These are phyloP conservation scores for Drosophila subpulchrella DNA, from an alignment of 1,140 invertebrate species.

Conservation along the genomic window DNA sequence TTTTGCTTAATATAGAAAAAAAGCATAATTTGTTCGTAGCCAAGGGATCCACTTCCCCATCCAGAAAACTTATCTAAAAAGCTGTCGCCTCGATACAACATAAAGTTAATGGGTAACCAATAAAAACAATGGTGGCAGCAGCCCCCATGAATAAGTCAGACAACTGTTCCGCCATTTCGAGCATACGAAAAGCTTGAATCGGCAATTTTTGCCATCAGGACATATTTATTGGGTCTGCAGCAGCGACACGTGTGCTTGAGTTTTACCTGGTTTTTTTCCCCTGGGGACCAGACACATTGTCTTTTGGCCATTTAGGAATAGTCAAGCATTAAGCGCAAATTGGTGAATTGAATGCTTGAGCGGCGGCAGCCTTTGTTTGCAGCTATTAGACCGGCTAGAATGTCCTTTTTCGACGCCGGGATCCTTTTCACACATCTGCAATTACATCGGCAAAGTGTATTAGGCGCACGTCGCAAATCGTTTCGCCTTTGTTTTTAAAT, in stretches of 20 bases:
- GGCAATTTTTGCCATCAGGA: slow-evolving; percentile 49
- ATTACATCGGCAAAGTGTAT: slow-evolving; percentile 53
- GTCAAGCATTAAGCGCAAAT: slow-evolving; percentile 53
- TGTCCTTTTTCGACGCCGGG: slow-evolving; percentile 16
- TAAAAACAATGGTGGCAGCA: slow-evolving; percentile 45
- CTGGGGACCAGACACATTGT: slow-evolving; percentile 13
- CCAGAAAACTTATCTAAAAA: slow-evolving; percentile 5
- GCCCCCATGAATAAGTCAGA: slow-evolving; percentile 52
- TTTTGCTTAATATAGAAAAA: not conserved
- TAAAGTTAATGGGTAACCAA: slow-evolving; percentile 42
- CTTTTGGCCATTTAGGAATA: slow-evolving; percentile 35
- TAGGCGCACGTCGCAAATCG: slow-evolving; percentile 44
- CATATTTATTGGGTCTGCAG: slow-evolving; percentile 49
- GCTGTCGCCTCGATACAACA: slow-evolving; percentile 31
- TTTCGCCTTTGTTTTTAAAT: slow-evolving; percentile 58
- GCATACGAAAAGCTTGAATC: slow-evolving; percentile 35
- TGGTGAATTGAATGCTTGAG: slow-evolving; percentile 48
- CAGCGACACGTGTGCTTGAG: slow-evolving; percentile 39
- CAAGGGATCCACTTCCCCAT: not conserved
- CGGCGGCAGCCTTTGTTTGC: slow-evolving; percentile 16
- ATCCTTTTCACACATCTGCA: slow-evolving; percentile 50
- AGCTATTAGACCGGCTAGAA: slow-evolving; percentile 30
- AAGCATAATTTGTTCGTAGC: not conserved
- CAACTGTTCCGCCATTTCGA: slow-evolving; percentile 19
- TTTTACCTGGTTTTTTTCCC: slow-evolving; percentile 17